Conservation (phyloP, 2,888 invertebrate species). For the Pterostichus niger region DNA sequence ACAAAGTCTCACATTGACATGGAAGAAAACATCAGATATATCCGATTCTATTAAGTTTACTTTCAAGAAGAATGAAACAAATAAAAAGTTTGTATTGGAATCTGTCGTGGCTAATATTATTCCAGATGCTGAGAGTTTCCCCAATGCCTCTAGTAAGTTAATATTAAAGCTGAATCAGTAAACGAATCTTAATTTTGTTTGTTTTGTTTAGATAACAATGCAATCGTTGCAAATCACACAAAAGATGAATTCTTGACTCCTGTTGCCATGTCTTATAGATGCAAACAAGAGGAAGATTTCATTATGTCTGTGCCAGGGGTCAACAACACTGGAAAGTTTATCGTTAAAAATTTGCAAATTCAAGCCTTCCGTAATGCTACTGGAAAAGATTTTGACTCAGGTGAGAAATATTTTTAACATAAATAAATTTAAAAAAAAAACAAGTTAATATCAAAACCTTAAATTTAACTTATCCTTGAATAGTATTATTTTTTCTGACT, state of each 20-base stretch:
- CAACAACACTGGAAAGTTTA: slow-evolving; percentile 75
- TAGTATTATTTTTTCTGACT: too few relatives aligned
- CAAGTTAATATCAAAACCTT: too few relatives aligned
- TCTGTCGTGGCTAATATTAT: slow-evolving; percentile 69
- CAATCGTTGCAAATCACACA: slow-evolving; percentile 77
- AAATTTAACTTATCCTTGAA: too few relatives aligned
- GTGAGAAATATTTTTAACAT: slow-evolving; percentile 76
- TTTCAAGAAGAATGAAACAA: slow-evolving; percentile 76
- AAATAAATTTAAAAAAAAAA: too few relatives aligned
- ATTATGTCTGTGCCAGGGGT: slow-evolving; percentile 77
- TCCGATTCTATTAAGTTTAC: slow-evolving; percentile 74
- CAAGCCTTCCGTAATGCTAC: slow-evolving; percentile 84
- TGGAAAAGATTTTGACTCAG: slow-evolving; percentile 81
- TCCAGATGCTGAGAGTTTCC: slow-evolving; percentile 68
- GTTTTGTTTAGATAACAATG: slow-evolving; percentile 71
- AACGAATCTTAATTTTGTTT: slow-evolving; percentile 55
- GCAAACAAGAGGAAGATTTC: slow-evolving; percentile 81
- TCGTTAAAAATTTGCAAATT: slow-evolving; percentile 84
- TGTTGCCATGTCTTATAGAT: slow-evolving; percentile 86
- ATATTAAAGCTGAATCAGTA: neutral
- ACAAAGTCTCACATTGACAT: slow-evolving; percentile 47
- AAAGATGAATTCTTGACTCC: slow-evolving; percentile 81
- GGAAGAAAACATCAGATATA: slow-evolving; percentile 70
- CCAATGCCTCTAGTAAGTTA: slow-evolving; percentile 67
- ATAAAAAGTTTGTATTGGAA: slow-evolving; percentile 72